Percentiles rank a stretch among this genome's conserved stretches.
Conservation (phyloP, 1,140 invertebrate species). For the Orius insidiosus region DNA sequence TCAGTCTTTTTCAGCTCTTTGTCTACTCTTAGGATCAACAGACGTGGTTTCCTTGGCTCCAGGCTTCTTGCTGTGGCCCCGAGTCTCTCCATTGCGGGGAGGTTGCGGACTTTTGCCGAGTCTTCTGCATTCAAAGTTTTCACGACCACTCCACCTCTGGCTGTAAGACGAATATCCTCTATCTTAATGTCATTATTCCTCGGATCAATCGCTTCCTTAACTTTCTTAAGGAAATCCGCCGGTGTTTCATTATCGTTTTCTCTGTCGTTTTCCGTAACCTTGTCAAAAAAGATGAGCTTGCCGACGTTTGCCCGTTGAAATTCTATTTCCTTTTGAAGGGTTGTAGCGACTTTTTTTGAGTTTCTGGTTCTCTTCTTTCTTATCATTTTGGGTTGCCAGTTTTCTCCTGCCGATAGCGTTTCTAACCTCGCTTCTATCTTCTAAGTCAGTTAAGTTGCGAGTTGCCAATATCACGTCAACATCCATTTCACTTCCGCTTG, state of each 20-base stretch:
- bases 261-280: too few species aligned
- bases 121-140: not conserved
- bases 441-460: too few species aligned
- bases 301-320: too few species aligned
- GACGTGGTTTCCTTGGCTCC: not conserved
- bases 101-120: not conserved
- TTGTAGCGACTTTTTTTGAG: too few species aligned
- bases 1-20: not conserved
- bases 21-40: not conserved
- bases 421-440: too few species aligned
- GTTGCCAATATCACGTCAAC: too few species aligned
- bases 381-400: too few species aligned
- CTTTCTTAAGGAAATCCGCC: not conserved
- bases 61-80: not conserved
- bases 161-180: not conserved
- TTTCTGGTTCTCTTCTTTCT: too few species aligned
- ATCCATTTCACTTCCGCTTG: too few species aligned
- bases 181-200: not conserved
- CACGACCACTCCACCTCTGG: not conserved
- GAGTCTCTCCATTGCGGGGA: not conserved
- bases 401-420: too few species aligned
- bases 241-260: not conserved
- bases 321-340: too few species aligned
- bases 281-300: too few species aligned
- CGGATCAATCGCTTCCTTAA: not conserved